Base-by-base conservation (phyloP, 2,797 vertebrate species). In the Falco berigora region DNA sequence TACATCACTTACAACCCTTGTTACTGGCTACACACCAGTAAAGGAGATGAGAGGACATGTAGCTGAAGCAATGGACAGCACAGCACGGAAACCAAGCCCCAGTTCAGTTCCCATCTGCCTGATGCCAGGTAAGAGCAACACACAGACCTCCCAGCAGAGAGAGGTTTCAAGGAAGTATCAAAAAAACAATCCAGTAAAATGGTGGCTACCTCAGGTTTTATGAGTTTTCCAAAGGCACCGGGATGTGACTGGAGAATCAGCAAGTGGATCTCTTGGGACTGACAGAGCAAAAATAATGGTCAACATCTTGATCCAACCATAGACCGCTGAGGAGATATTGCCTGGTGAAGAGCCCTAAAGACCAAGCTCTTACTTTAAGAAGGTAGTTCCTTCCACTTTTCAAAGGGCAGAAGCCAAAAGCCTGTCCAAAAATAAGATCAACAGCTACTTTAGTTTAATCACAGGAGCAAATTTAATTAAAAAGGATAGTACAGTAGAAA, bases 91-190 rank as follows among this genome's bases (percentile, higher is more conserved):
- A 36, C 25, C 4, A 27, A 66, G 12, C 18, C 53, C 42, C 47
- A 9, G 19, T 32, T 71, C 66, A 50, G 22, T 2, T 20, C 62
- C 77, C 13, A 13, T 6, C 67, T 79, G 56, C 53, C n/a, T 7
- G 3, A 18, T 13, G 28, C 52, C 62, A 49, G 63, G 18, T 3
- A 14, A 46, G 36, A 6, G 14, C 22, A 50, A 23, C 0, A 0
- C 7, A 19, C 3, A 19, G 0, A 2, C 32, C 34, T 46, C 78
- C 44, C 73, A 64, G 77, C 36, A 46, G 49, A 40, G 32, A 46
- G 23, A 20, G 30, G 9, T 16, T 86, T 18, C 53, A 66, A 82
- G 42, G 36, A 72, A 32, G 11, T 1, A 25, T 12, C 61, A 44
- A 44, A n/a, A 92, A 58, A 63, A 12, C 34, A 19, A 11, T 28